A percentile compares a stretch with the other conserved stretches of the same genome.
Conservation (phyloP, 2,113 vertebrate genomes). For the Echinops telfairi region DNA sequence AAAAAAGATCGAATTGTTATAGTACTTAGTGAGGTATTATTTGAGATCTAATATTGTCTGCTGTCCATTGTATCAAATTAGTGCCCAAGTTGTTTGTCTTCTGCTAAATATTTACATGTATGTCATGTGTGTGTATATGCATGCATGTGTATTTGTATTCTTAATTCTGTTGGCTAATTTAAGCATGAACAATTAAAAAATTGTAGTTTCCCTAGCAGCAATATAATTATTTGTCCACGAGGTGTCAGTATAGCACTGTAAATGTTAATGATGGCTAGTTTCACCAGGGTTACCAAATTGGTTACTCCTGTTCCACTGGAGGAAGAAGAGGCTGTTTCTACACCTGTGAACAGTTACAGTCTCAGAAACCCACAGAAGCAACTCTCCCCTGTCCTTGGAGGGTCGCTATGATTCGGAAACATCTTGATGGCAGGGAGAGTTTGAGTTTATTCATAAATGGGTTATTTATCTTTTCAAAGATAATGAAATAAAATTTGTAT, state of each 20-base stretch:
- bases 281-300: background rate
- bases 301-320: background rate
- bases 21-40: background rate
- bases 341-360: too few species aligned
- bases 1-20: conserved; percentile 18
- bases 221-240: conserved; percentile 46
- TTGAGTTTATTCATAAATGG: background rate
- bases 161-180: background rate
- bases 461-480: background rate
- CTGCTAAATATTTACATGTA: background rate
- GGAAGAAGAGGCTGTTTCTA: too few species aligned
- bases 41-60: background rate
- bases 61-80: background rate
- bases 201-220: background rate
- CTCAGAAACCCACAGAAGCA: too few species aligned
- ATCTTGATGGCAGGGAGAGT: too few species aligned
- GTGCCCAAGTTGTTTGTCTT: background rate
- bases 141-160: background rate
- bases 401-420: too few species aligned
- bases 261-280: background rate
- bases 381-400: too few species aligned
- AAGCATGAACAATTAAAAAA: background rate
- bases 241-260: conserved; percentile 49
- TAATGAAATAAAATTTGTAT: conserved; percentile 13
- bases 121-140: background rate